phyloP scores from a whole-genome alignment of 2,113 vertebrate species.

The Morone saxatilis region DNA sequence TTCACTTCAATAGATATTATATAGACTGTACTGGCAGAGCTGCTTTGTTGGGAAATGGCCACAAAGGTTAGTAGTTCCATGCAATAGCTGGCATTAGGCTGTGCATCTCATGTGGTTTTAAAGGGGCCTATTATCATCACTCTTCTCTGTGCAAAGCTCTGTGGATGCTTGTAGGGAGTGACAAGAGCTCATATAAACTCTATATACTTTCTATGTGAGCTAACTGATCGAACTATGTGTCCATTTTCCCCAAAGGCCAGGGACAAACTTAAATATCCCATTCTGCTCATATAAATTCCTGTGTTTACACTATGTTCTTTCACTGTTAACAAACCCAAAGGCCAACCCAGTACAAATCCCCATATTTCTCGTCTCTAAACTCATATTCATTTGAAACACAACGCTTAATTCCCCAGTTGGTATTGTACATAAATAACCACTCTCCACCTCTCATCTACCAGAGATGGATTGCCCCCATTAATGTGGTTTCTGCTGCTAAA shows the following conservation, averaged over 20 bases:
- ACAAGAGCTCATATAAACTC: background rate
- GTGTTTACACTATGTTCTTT: background rate
- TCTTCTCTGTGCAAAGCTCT: background rate
- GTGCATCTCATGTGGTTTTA: background rate
- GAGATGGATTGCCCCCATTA: conserved; percentile 75
- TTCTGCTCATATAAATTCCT: conserved; percentile 15
- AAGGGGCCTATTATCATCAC: background rate
- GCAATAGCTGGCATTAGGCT: background rate
- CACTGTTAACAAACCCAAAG: background rate
- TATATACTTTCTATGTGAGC: background rate
- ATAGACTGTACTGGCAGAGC: background rate
- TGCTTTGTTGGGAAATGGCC: background rate
- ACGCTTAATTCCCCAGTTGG: conserved; percentile 47
- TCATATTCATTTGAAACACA: conserved; percentile 69
- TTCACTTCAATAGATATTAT: background rate
- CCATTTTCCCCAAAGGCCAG: background rate
- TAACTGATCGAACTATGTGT: background rate
- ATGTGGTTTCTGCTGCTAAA: conserved; percentile 80
- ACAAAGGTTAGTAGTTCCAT: background rate
- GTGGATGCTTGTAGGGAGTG: background rate
- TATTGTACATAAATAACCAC: conserved; percentile 77
- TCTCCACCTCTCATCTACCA: conserved; percentile 62
- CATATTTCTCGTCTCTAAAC: conserved; percentile 15
- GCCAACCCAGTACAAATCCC: conserved; percentile 13
- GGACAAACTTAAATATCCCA: conserved; percentile 9